Conservation (phyloP, 2,888 invertebrate genomes). For the Villa cingulata region DNA sequence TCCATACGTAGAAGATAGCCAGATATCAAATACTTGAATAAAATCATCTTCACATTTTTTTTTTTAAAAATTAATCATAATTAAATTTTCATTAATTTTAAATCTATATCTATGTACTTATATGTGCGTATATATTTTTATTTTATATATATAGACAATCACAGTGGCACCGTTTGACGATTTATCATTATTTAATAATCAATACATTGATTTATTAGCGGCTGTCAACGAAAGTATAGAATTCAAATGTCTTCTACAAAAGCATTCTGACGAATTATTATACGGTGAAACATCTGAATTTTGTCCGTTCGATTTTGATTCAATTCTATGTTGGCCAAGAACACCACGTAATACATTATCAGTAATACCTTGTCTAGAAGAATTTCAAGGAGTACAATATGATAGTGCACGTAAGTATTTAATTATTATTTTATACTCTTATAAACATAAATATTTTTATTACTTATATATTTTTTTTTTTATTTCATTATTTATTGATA, state of each 20-base stretch:
- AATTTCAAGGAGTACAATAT: constrained; percentile 63
- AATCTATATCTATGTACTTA: too few relatives aligned
- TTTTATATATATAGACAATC: constrained; percentile 1
- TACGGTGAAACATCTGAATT: constrained; percentile 28
- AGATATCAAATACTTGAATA: too few relatives aligned
- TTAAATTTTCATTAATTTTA: too few relatives aligned
- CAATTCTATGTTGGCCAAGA: constrained; percentile 71
- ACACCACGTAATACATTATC: constrained; percentile 56
- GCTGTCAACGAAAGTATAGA: constrained; percentile 27
- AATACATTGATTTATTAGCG: constrained; percentile 3
- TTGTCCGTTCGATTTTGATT: constrained; percentile 62
- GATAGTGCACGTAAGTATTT: constrained; percentile 67
- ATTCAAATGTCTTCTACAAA: constrained; percentile 29
- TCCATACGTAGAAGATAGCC: too few relatives aligned
- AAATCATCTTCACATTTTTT: too few relatives aligned
- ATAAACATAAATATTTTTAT: too few relatives aligned
- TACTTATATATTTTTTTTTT: too few relatives aligned
- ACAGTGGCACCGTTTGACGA: constrained; percentile 6
- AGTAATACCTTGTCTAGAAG: constrained; percentile 62
- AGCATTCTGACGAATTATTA: constrained; percentile 26
- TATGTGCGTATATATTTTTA: too few relatives aligned
- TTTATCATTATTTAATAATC: not conserved
- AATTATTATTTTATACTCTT: too few relatives aligned
- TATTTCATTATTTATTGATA: too few relatives aligned
- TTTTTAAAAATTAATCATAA: too few relatives aligned